Evolutionary conservation across 2,113 vertebrate genomes (phyloP), one percentile per base, ranked within the genome.

Genomic region (Halcyon senegalensis): DNA sequence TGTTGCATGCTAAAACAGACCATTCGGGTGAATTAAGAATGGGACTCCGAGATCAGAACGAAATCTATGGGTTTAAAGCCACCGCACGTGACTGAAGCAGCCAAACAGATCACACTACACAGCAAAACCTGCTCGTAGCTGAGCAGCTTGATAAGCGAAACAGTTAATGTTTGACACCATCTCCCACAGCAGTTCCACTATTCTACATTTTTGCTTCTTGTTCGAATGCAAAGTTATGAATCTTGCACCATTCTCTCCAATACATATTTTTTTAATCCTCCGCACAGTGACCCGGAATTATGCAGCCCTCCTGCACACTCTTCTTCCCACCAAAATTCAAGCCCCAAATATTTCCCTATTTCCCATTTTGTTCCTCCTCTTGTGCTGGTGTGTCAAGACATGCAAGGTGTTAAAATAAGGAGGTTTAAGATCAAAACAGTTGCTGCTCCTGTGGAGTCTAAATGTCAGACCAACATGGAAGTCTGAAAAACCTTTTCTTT

Each of bases 391-490:
- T 84, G 89, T 59, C 84, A 72, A 69, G 90, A 96, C 11, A 31
- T 33, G n/a, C 3, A 24, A 93, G 48, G 94, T 84, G 94, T 56
- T 91, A 97, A 97, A 97, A 83, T 43, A 93, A 96, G 79, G 95
- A 97, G 95, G 96, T 95, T 93, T 97, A 92, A 95, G 97, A 97
- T 95, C 92, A 95, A 90, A 97, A 95, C 92, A 67, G 94, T 9
- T 67, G 56, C 97, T 19, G 7, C 93, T 92, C 97, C 97, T 78
- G 97, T 44, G 19, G 98, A 95, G 97, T 92, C 95, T 97, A 98
- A 98, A 98, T 98, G 98, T 97, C 98, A 98, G 93, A 55, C 88
- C 95, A 94, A 95, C 46, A 24, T 1, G 66, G 90, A 88, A 96
- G 76, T 5, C 43, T 89, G 77, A 94, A 96, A 96, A 97, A 91